Evolutionary conservation across 2,113 vertebrate species (phyloP), one percentile per base, ranked within the genome.

Genomic region (Mohoua ochrocephala): DNA sequence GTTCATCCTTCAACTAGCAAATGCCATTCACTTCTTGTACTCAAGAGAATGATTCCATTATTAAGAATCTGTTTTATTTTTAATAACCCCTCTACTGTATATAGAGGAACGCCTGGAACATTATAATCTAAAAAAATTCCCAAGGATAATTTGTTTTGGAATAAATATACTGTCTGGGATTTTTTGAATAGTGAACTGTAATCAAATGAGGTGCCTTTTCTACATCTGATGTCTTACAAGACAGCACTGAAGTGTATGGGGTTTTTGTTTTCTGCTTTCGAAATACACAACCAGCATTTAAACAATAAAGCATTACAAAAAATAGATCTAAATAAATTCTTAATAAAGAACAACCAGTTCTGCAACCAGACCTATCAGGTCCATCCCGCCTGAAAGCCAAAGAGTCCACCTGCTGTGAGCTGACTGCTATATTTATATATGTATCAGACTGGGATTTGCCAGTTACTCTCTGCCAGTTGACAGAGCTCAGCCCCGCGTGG

Each of bases 41-140:
- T 88, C 56, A 77, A 77, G n/a, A 35, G 59, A 88, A 35, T 52
- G 39, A 77, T 81, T 73, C 41, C 30, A 45, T 84, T 92, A 75
- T 88, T 92, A 88, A 95, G 85, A 86, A 88, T 26, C 52, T 84
- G 68, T 71, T 86, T 95, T 96, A 91, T 92, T 95, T 96, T 96
- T 84, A 96, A 90, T 95, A 82, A 85, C 50, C 11, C 74, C 83
- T 85, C 92, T 88, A 35, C 23, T 71, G 12, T 81, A 86, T 92
- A 93, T 92, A 89, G 82, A 92, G 86, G 42, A 91, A 74, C 56
- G 84, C 74, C 28, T 74, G 89, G 65, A 83, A 84, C 56, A 68
- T 91, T 89, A 61, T 69, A 71, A 94, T 79, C 73, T 81, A 79
- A 94, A 95, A 91, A 91, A 82, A 80, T 80, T 73, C 59, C 81